phyloP scores from a whole-genome alignment of 2,888 invertebrate genomes.

The Hydrotaea cyrtoneurina region DNA sequence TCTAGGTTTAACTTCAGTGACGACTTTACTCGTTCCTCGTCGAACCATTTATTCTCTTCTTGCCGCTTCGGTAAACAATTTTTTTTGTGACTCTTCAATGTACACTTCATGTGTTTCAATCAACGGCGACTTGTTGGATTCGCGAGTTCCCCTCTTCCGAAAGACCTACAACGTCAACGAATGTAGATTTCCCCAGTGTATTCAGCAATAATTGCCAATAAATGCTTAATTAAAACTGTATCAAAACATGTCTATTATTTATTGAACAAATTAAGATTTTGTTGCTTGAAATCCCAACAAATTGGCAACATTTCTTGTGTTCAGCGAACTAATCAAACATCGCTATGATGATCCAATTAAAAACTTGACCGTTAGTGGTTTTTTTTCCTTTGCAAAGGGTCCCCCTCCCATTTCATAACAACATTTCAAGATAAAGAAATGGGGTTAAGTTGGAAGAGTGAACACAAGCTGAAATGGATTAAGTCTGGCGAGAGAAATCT shows the following conservation, averaged over 20 bases:
- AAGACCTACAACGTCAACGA: too few relatives aligned
- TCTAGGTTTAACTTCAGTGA: too few relatives aligned
- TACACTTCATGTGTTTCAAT: too few relatives aligned
- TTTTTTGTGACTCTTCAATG: too few relatives aligned
- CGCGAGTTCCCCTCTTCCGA: too few relatives aligned
- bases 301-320: neutral
- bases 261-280: slow-evolving; percentile 16
- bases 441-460: neutral
- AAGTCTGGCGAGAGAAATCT: neutral
- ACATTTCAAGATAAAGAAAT: slow-evolving; percentile 15
- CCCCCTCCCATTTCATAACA: slow-evolving; percentile 2
- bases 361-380: neutral
- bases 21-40: too few relatives aligned
- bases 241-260: slow-evolving; percentile 18
- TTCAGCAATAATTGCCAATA: neutral
- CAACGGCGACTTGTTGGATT: too few relatives aligned
- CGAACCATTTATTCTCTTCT: too few relatives aligned
- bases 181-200: too few relatives aligned
- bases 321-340: neutral
- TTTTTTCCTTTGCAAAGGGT: neutral
- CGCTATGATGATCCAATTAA: slow-evolving; percentile 16
- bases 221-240: neutral
- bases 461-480: neutral
- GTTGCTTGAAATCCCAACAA: slow-evolving; percentile 6
- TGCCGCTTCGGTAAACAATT: too few relatives aligned